Evolutionary conservation across 2,888 invertebrate species (phyloP).

Genomic region (Terebella lapidaria): DNA sequence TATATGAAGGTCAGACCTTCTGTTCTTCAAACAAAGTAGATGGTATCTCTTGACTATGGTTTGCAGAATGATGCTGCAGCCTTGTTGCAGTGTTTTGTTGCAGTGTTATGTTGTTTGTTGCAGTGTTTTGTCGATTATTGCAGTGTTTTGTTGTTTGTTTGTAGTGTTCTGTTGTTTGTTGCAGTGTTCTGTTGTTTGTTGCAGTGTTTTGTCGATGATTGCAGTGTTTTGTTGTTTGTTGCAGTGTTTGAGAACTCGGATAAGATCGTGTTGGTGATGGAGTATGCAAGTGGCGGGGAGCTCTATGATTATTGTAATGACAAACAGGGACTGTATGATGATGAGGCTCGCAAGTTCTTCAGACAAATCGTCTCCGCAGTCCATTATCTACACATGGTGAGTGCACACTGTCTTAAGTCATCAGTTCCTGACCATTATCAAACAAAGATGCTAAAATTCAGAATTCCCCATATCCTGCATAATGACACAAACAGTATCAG

Average conservation of each 20-base stretch:
- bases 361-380: constrained; percentile 94
- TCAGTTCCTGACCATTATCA: background rate
- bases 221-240: constrained; percentile 42
- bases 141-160: too few relatives aligned
- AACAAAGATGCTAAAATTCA: background rate
- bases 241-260: constrained; percentile 98
- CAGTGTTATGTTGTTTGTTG: background rate
- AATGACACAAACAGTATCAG: background rate
- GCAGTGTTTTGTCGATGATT: background rate
- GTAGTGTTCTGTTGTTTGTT: too few relatives aligned
- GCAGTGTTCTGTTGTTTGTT: background rate
- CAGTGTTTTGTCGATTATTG: background rate
- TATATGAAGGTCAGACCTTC: constrained; percentile 81
- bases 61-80: too few relatives aligned
- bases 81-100: too few relatives aligned
- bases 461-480: background rate
- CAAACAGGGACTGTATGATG: constrained; percentile 77
- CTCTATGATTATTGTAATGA: constrained; percentile 94
- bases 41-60: too few relatives aligned
- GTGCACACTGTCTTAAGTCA: too few relatives aligned
- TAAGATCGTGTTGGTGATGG: constrained; percentile 99
- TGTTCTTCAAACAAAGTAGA: too few relatives aligned
- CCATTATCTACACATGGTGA: constrained; percentile 89
- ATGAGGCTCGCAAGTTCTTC: constrained; percentile 90
- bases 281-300: constrained; percentile 97